These are phyloP conservation scores for Eleutherodactylus coqui DNA, from an alignment of 2,797 vertebrate species.

Conservation along the genomic window DNA sequence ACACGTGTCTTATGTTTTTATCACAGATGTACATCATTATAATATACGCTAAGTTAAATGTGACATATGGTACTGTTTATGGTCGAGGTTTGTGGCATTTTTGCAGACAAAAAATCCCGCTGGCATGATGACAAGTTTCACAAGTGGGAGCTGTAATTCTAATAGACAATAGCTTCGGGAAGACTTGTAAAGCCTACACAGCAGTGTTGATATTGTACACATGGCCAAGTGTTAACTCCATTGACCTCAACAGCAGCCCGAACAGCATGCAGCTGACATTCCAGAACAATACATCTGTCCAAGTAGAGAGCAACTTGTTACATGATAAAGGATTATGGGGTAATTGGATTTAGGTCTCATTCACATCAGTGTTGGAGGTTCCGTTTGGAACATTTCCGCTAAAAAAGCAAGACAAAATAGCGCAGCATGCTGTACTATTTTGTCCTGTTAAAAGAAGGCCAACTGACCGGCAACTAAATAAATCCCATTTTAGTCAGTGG, in stretches of 20 bases:
- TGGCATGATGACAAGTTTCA: background rate
- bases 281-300: background rate
- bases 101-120: background rate
- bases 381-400: too few species aligned
- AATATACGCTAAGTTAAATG: too few species aligned
- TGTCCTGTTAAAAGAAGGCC: too few species aligned
- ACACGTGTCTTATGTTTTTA: background rate
- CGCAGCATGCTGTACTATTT: too few species aligned
- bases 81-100: background rate
- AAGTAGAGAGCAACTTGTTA: background rate
- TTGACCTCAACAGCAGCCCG: background rate
- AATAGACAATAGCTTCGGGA: background rate
- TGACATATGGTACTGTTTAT: too few species aligned
- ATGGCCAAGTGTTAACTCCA: slow-evolving; percentile 1
- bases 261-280: background rate
- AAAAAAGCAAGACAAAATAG: too few species aligned
- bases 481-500: too few species aligned
- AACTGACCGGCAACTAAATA: too few species aligned
- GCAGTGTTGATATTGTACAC: background rate
- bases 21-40: background rate
- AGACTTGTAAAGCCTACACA: background rate
- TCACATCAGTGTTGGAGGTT: too few species aligned
- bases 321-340: background rate
- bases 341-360: too few species aligned
- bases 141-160: background rate